Evolutionary conservation across 2,797 vertebrate species (phyloP).

Genomic region (Trematomus bernacchii): DNA sequence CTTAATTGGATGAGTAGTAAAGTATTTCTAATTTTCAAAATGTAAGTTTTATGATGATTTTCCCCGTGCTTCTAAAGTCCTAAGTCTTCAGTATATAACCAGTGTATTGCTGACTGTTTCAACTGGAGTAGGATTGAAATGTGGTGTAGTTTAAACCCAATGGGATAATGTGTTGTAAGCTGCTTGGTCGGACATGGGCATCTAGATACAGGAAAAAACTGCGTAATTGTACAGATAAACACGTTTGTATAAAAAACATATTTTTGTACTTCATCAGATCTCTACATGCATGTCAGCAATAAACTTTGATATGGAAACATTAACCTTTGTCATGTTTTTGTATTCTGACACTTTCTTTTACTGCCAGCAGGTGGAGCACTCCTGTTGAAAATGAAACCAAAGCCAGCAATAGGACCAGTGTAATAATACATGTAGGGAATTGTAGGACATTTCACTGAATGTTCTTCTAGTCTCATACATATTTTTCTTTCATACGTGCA

Average conservation of each 20-base stretch:
- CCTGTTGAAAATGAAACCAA: slow-evolving; percentile 30
- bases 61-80: slow-evolving; percentile 55
- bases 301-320: slow-evolving; percentile 91
- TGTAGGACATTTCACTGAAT: not conserved
- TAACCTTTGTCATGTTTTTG: slow-evolving; percentile 23
- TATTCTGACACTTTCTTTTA: not conserved
- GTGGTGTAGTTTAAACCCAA: slow-evolving; percentile 75
- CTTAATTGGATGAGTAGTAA: slow-evolving; percentile 44
- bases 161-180: slow-evolving; percentile 82
- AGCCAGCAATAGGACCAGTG: not conserved
- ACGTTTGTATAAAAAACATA: slow-evolving; percentile 95
- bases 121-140: slow-evolving; percentile 81
- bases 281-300: slow-evolving; percentile 99
- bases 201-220: slow-evolving; percentile 81
- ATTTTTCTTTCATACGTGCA: slow-evolving; percentile 30
- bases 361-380: slow-evolving; percentile 70
- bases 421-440: not conserved
- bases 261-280: slow-evolving; percentile 98
- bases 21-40: slow-evolving; percentile 13
- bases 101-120: slow-evolving; percentile 74
- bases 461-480: slow-evolving; percentile 9
- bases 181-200: slow-evolving; percentile 83
- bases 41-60: slow-evolving; percentile 27
- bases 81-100: slow-evolving; percentile 60
- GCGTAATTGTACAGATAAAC: slow-evolving; percentile 88